Evolutionary conservation across 2,113 vertebrate genomes (phyloP).

Genomic region (Anarrhichthys ocellatus): DNA sequence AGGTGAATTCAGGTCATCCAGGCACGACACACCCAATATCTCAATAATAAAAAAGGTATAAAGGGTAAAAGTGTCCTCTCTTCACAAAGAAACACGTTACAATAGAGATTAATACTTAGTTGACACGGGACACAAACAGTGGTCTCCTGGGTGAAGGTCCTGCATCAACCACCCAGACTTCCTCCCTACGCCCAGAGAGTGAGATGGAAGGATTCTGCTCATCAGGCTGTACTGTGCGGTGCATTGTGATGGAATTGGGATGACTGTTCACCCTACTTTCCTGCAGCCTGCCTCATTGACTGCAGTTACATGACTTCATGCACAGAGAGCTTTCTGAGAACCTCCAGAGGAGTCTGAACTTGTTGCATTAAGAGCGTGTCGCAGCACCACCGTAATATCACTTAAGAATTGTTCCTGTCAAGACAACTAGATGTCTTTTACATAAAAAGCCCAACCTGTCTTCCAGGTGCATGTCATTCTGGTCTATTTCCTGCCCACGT

Average conservation of each 20-base stretch:
- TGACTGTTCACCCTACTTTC: neutral
- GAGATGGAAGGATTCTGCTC: neutral
- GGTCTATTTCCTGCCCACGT: neutral
- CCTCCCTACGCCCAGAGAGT: too few species aligned
- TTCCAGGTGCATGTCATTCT: neutral
- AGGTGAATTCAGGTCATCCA: neutral
- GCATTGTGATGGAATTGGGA: slow-evolving; percentile 1
- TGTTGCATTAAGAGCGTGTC: slow-evolving; percentile 1
- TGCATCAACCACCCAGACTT: too few species aligned
- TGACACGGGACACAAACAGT: too few species aligned
- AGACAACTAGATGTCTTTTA: neutral
- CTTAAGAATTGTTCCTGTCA: neutral
- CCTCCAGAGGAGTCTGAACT: slow-evolving; percentile 7
- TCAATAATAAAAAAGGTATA: too few species aligned
- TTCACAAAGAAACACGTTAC: neutral
- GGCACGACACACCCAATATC: neutral
- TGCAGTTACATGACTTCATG: neutral
- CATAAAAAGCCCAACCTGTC: neutral
- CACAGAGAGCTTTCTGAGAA: neutral
- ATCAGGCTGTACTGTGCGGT: neutral
- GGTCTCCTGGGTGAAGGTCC: too few species aligned
- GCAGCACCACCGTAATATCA: neutral
- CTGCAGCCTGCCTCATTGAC: slow-evolving; percentile 1
- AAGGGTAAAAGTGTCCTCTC: neutral
- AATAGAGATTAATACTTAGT: too few species aligned